phyloP scores from a whole-genome alignment of 1,140 invertebrate species.

The Drosophila seguyi region DNA sequence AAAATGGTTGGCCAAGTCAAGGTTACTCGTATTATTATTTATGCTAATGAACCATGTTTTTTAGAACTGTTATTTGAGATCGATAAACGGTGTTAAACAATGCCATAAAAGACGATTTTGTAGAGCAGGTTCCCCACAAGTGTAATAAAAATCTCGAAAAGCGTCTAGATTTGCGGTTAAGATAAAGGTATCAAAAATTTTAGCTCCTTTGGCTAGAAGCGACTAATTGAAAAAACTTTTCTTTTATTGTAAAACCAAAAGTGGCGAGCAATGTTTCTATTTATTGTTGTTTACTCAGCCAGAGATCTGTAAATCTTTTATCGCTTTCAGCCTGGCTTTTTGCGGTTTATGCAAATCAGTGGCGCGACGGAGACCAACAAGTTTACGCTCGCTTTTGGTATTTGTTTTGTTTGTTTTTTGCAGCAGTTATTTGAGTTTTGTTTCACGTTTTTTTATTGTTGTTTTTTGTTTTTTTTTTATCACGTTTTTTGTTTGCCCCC shows the following conservation, averaged over 20 bases:
- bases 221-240: slow-evolving; percentile 67
- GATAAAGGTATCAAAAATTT: slow-evolving; percentile 21
- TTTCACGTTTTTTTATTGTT: slow-evolving; percentile 34
- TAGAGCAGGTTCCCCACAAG: slow-evolving; percentile 21
- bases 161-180: not conserved
- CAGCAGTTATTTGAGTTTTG: slow-evolving; percentile 40
- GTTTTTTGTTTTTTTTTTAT: not conserved
- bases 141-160: slow-evolving; percentile 19
- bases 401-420: slow-evolving; percentile 24
- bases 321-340: slow-evolving; percentile 24
- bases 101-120: slow-evolving; percentile 8
- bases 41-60: slow-evolving; percentile 25
- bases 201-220: not conserved
- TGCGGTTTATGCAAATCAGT: slow-evolving; percentile 43
- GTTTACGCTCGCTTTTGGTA: slow-evolving; percentile 38
- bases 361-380: slow-evolving; percentile 27
- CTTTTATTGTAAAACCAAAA: slow-evolving; percentile 9
- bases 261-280: slow-evolving; percentile 26
- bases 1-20: slow-evolving; percentile 17
- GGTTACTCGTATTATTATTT: slow-evolving; percentile 7
- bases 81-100: slow-evolving; percentile 26
- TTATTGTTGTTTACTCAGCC: slow-evolving; percentile 47
- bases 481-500: slow-evolving; percentile 41
- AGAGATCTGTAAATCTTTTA: slow-evolving; percentile 20
- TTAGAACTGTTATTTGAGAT: slow-evolving; percentile 10